A percentile compares a stretch with the other conserved stretches of the same genome.
These are phyloP conservation scores for Xestobium rufovillosum DNA, from an alignment of 2,888 invertebrate genomes.

Conservation along the genomic window DNA sequence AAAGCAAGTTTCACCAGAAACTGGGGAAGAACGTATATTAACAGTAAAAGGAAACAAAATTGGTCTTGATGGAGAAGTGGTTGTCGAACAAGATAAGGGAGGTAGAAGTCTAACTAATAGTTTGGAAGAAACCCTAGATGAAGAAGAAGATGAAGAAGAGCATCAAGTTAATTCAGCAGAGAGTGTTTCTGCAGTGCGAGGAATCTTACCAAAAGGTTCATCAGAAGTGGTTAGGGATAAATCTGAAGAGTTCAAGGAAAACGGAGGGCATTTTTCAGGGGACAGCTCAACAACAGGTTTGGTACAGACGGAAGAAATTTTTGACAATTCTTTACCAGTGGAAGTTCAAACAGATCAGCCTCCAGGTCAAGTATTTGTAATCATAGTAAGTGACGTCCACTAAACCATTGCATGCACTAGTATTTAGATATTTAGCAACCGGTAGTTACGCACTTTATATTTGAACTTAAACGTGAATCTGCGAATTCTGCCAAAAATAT, in stretches of 20 bases:
- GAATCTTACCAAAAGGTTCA: slow-evolving; percentile 2
- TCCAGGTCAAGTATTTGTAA: slow-evolving; percentile 46
- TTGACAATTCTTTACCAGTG: slow-evolving; percentile 21
- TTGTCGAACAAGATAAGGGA: not conserved
- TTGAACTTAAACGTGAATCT: too few relatives aligned
- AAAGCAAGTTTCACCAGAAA: not conserved
- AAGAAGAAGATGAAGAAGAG: not conserved
- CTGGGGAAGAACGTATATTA: not conserved
- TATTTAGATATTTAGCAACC: too few relatives aligned
- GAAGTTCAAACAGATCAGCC: slow-evolving; percentile 31
- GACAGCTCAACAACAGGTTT: slow-evolving; percentile 10
- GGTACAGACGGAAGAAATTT: slow-evolving; percentile 17
- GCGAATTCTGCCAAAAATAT: too few relatives aligned
- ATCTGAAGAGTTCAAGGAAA: not conserved
- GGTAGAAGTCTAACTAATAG: not conserved
- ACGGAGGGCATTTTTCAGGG: too few relatives aligned
- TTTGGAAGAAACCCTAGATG: slow-evolving; percentile 3
- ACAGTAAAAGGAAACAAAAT: not conserved
- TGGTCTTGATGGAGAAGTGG: not conserved
- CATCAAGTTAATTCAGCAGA: not conserved
- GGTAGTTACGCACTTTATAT: too few relatives aligned
- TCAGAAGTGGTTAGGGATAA: slow-evolving; percentile 3
- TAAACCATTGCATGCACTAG: too few relatives aligned
- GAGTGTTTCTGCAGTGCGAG: not conserved
- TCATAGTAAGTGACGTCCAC: slow-evolving; percentile 43